Evolutionary conservation across 1,140 invertebrate genomes (phyloP), one percentile per base, ranked within the genome.

Genomic region (Carposina sasakii): DNA sequence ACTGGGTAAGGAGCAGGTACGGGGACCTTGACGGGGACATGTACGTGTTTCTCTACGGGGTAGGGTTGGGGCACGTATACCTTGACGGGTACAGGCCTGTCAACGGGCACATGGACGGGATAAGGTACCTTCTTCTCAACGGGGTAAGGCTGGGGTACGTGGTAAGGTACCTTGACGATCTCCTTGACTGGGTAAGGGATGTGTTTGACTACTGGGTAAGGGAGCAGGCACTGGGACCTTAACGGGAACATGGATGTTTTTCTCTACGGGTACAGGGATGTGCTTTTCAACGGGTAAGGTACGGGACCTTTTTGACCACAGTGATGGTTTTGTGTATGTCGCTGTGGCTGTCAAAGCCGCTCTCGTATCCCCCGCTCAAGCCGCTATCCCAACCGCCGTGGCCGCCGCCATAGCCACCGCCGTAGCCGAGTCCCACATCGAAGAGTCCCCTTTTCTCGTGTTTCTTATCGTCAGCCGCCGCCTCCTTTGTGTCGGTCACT

Each of bases 371-470:
- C 5, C 67, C 72, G 1, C 67, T 64, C 5, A 53, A 63, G 13
- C 60, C 49, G 3, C 64, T 61, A 5, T 67, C 72, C 41, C 63
- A 60, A 12, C 62, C 56, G 23, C 53, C 53, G 28, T 50, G 51
- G 31, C 60, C 52, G n/a, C 69, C 70, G 15, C 71, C 61, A 40
- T 55, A 61, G 17, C 69, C 62, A 47, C 56, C 46, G 2, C 76
- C 85, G 46, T 81, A 85, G 40, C 83, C 83, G 21, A 85, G 85
- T 49, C 88, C 88, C 15, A 89, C 76, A 53, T 86, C 86, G 36
- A 85, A 64, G 28, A 92, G 85, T 46, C 91, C 91, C 57, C 91
- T 86, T 70, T 93, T 92, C 69, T 91, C 90, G 60, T 91, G 90
- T 70, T 92, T 92, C 83, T 92, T 92, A 52, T 88, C 88, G 15